Conservation (phyloP, 2,113 vertebrate species). For the Gadus chalcogrammus region DNA sequence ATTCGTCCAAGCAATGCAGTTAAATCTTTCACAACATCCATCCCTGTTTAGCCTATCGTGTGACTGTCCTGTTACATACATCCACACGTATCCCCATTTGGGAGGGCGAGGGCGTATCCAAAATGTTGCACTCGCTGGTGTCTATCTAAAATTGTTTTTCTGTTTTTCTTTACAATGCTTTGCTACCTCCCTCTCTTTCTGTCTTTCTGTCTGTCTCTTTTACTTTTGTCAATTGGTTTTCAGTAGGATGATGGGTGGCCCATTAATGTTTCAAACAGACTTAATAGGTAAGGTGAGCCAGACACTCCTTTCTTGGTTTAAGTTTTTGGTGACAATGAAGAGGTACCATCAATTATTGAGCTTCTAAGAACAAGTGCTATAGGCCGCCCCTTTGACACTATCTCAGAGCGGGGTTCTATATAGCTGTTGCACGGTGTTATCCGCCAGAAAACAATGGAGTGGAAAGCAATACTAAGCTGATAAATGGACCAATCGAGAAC, state of each 20-base stretch:
- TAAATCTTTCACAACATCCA: conserved; percentile 69
- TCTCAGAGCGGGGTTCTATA: too few species aligned
- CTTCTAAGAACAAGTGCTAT: too few species aligned
- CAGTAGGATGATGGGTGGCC: conserved; percentile 54
- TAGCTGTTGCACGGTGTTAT: too few species aligned
- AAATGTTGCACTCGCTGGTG: not conserved
- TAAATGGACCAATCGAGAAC: too few species aligned
- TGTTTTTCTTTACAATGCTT: too few species aligned
- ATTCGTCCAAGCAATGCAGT: conserved; percentile 49
- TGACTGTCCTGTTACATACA: too few species aligned
- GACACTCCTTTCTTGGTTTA: conserved; percentile 70
- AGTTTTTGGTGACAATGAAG: conserved; percentile 76
- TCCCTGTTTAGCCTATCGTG: too few species aligned
- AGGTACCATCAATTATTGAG: conserved; percentile 73
- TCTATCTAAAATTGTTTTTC: too few species aligned
- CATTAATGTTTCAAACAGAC: conserved; percentile 76
- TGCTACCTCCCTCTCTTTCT: not conserved
- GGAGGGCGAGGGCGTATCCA: conserved; percentile 7
- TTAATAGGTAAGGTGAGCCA: conserved; percentile 78
- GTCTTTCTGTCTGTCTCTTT: not conserved
- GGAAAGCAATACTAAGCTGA: too few species aligned
- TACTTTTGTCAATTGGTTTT: conserved; percentile 25
- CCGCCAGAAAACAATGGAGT: too few species aligned
- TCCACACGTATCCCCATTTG: too few species aligned
- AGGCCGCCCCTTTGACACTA: too few species aligned